Evolutionary conservation across 2,888 invertebrate genomes (phyloP), one percentile per base, ranked within the genome.

Genomic region (Dendrolimus houi): DNA sequence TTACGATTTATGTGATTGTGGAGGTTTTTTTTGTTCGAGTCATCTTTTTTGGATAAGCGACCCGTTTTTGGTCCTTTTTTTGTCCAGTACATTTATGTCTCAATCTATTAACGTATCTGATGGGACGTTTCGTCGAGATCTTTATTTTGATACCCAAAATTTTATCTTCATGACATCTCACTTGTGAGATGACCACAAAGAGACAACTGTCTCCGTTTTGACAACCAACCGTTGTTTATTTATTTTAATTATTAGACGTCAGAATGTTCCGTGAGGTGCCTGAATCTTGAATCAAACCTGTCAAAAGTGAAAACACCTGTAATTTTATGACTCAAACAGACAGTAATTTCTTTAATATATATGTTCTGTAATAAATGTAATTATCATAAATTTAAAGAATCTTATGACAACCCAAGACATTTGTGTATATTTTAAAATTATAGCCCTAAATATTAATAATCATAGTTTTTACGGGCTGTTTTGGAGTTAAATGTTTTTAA

Each of bases 1-100:
- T 76, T 83, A 87, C 85, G 82, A 88, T 88, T 88, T 89, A 88
- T 87, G 87, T 81, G 84, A 86, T 87, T 85, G 84, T 83, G 29
- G 29, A 29, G 29, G 29, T 29, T 29, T 29, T 29, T 29, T 29
- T 29, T 29, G 29, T 29, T 29, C 29, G 29, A 29, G 29, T 29
- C 85, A 75, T 80, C 81, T 81, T 85, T 85, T 87, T 83, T 85
- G 86, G 87, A 81, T 81, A 81, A 81, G 78, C 74, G 77, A 75
- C 78, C 79, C 75, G 68, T 73, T 79, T 79, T 80, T 83, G 83
- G 74, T 66, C 58, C 56, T 47, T 29, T 69, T 71, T 70, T 81
- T 81, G 79, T 76, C 69, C 69, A 60, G 61, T 82, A 68, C 72
- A 85, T 81, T 87, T 85, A 86, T 87, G 86, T 87, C 87, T 88